Evolutionary conservation across 2,888 invertebrate species (phyloP).

Genomic region (Chouioia cunea): DNA sequence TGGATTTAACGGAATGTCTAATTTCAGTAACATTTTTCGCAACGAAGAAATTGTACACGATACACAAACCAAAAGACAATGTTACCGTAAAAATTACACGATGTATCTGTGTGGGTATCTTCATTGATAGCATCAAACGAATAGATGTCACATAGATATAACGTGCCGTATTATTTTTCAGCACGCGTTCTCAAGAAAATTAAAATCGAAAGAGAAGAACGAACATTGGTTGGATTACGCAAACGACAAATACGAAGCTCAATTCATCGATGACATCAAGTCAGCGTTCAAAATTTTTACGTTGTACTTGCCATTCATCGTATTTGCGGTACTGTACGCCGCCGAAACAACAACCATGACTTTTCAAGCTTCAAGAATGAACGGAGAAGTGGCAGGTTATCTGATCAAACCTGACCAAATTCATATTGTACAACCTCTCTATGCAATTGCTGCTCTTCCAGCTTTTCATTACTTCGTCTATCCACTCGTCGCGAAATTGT

Average conservation of each 20-base stretch:
- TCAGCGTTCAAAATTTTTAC: slow-evolving; percentile 80
- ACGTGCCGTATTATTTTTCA: slow-evolving; percentile 55
- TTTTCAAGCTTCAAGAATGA: slow-evolving; percentile 91
- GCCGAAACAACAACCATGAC: slow-evolving; percentile 96
- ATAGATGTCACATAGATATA: not conserved
- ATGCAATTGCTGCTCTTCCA: slow-evolving; percentile 88
- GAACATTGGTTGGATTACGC: slow-evolving; percentile 94
- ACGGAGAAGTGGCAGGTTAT: slow-evolving; percentile 81
- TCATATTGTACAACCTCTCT: slow-evolving; percentile 90
- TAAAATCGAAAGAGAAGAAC: slow-evolving; percentile 71
- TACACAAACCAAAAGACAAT: slow-evolving; percentile 85
- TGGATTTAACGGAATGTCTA: not conserved
- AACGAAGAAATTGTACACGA: slow-evolving; percentile 82
- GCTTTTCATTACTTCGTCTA: slow-evolving; percentile 84
- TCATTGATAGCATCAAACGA: slow-evolving; percentile 2
- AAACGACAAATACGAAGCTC: slow-evolving; percentile 78
- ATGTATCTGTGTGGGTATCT: slow-evolving; percentile 81
- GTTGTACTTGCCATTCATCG: slow-evolving; percentile 88
- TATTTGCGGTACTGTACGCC: slow-evolving; percentile 97
- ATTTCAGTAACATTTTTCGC: slow-evolving; percentile 82
- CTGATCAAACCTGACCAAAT: slow-evolving; percentile 93
- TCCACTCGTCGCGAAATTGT: slow-evolving; percentile 80
- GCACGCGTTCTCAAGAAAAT: slow-evolving; percentile 71
- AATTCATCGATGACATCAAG: slow-evolving; percentile 85
- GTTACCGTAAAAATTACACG: slow-evolving; percentile 81